phyloP scores from a whole-genome alignment of 2,888 invertebrate species.

The Argynnis bischoffii region DNA sequence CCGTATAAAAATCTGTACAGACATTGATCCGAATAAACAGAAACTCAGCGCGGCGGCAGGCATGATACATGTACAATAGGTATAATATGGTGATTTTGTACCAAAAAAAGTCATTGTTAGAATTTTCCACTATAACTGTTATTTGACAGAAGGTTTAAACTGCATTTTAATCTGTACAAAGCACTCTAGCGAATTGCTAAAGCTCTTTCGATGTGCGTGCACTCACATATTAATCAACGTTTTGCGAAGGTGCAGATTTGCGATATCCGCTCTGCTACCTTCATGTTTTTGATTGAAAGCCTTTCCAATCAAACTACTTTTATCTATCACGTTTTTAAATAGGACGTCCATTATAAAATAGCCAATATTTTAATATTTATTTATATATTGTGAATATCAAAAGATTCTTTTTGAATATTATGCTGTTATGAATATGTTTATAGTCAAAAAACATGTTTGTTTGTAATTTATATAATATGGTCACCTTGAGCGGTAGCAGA shows the following conservation, averaged over 20 bases:
- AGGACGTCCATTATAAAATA: neutral
- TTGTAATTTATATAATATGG: too few relatives aligned
- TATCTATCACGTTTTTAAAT: constrained; percentile 12
- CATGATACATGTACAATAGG: too few relatives aligned
- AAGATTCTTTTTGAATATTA: too few relatives aligned
- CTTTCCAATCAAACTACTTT: constrained; percentile 13
- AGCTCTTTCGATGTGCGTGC: constrained; percentile 58
- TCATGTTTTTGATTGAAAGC: constrained; percentile 18
- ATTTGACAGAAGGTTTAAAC: constrained; percentile 38
- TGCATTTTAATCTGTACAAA: constrained; percentile 55
- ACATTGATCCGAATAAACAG: too few relatives aligned
- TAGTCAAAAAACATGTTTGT: too few relatives aligned
- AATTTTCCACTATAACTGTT: constrained; percentile 5
- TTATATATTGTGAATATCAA: neutral
- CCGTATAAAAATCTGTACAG: too few relatives aligned
- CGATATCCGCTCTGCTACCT: constrained; percentile 15
- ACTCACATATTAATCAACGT: constrained; percentile 60
- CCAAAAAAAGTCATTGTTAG: neutral
- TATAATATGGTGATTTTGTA: too few relatives aligned
- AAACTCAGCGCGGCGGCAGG: too few relatives aligned
- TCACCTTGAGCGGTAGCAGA: too few relatives aligned
- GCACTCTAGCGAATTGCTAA: constrained; percentile 63
- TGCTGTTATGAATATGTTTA: too few relatives aligned
- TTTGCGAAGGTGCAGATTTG: constrained; percentile 16
- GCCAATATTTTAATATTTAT: neutral